A percentile compares a stretch with the other conserved stretches of the same genome.
These are phyloP conservation scores for Leptopilina drosophilae DNA, from an alignment of 2,888 invertebrate genomes.

Conservation along the genomic window DNA sequence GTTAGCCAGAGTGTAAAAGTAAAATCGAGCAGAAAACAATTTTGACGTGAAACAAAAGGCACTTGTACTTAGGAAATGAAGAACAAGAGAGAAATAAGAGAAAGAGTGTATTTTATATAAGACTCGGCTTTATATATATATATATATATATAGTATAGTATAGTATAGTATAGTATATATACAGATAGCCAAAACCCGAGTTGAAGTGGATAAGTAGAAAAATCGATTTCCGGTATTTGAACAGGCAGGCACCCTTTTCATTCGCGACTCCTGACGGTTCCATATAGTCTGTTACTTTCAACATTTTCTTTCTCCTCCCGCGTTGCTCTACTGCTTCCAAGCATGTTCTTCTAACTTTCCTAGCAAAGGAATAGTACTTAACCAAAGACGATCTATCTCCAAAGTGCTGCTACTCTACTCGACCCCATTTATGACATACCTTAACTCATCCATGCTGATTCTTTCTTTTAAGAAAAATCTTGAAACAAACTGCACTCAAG, in stretches of 20 bases:
- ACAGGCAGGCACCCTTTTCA: constrained; percentile 59
- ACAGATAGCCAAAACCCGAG: constrained; percentile 37
- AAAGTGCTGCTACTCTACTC: constrained; percentile 16
- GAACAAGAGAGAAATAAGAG: background rate
- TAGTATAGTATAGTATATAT: no score
- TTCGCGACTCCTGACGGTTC: constrained; percentile 53
- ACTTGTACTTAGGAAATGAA: background rate
- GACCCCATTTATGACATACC: constrained; percentile 53
- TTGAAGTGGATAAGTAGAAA: constrained; percentile 54
- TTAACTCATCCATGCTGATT: constrained; percentile 58
- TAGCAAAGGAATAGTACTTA: constrained; percentile 26
- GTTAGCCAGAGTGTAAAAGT: background rate
- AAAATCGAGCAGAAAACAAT: background rate
- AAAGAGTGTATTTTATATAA: constrained; percentile 3
- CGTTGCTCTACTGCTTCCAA: constrained; percentile 16
- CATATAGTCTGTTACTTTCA: constrained; percentile 40
- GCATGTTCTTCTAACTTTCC: constrained; percentile 13
- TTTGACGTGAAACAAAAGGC: background rate
- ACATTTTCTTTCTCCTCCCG: constrained; percentile 41
- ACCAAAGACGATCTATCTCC: constrained; percentile 20
- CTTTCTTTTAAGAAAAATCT: constrained; percentile 53
- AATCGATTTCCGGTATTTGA: constrained; percentile 66
- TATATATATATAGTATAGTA: no score
- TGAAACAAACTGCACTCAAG: constrained; percentile 27
- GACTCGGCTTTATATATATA: background rate